Conservation (phyloP, 2,797 vertebrate genomes). For the Setipinna tenuifilis region DNA sequence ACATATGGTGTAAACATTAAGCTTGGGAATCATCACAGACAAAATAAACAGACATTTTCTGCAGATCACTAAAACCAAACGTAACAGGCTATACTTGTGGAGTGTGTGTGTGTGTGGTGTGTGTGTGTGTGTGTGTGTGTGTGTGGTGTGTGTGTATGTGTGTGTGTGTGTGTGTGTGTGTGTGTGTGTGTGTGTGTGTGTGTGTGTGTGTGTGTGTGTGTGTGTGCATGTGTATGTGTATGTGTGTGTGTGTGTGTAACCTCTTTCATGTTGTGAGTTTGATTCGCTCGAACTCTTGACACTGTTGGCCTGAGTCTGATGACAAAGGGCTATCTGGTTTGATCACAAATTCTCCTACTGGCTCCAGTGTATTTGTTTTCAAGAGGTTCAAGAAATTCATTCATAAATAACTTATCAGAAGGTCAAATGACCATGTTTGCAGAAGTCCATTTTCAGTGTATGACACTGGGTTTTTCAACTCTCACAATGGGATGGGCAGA, state of each 20-base stretch:
- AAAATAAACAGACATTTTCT: slow-evolving; percentile 14
- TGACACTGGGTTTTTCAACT: slow-evolving; percentile 5
- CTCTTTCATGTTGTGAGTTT: not conserved
- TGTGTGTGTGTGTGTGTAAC: not conserved
- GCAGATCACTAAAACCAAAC: not conserved
- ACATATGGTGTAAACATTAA: not conserved
- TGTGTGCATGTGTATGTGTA: not conserved
- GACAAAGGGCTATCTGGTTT: not conserved
- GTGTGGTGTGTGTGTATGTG: not conserved
- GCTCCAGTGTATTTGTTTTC: not conserved
- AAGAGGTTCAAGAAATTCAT: not conserved
- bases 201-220: not conserved
- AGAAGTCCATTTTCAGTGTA: not conserved
- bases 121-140: not conserved
- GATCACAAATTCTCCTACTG: slow-evolving; percentile 3
- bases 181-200: not conserved
- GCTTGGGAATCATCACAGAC: slow-evolving; percentile 6
- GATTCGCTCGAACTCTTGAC: not conserved
- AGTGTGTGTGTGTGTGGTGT: not conserved
- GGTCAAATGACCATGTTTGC: slow-evolving; percentile 18
- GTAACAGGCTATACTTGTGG: not conserved
- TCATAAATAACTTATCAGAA: not conserved
- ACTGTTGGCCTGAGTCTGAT: not conserved
- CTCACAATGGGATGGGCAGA: not conserved
- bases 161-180: not conserved